Evolutionary conservation across 2,113 vertebrate genomes (phyloP).

Genomic region (Pelobates fuscus): DNA sequence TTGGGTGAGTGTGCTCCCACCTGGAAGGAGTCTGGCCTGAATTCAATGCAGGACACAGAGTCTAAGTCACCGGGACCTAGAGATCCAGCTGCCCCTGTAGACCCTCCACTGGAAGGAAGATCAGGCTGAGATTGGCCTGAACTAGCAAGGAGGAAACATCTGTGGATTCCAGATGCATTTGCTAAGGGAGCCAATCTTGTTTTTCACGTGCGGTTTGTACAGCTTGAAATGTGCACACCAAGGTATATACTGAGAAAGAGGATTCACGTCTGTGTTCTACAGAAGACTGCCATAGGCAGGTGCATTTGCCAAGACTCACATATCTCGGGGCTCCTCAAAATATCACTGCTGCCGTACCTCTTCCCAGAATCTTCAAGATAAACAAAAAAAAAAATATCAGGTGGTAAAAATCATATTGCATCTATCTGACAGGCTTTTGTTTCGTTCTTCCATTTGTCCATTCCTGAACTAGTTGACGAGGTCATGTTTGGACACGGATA

Average conservation of each 20-base stretch:
- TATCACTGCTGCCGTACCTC: too few relatives aligned
- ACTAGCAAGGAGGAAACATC: constrained; percentile 82
- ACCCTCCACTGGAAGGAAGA: constrained; percentile 29
- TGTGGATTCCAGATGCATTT: constrained; percentile 95
- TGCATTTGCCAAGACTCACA: too few relatives aligned
- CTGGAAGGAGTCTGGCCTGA: neutral
- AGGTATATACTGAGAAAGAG: constrained; percentile 21
- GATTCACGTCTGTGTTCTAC: neutral
- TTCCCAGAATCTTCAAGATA: too few relatives aligned
- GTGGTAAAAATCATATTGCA: too few relatives aligned
- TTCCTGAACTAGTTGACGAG: too few relatives aligned
- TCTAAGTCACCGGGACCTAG: neutral
- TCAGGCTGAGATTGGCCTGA: constrained; percentile 25
- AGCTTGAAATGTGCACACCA: constrained; percentile 56
- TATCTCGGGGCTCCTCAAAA: too few relatives aligned
- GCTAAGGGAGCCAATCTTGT: constrained; percentile 80
- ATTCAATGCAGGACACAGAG: neutral
- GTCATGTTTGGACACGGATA: too few relatives aligned
- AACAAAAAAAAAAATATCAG: too few relatives aligned
- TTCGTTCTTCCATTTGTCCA: too few relatives aligned
- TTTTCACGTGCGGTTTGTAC: constrained; percentile 68
- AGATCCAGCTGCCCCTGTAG: constrained; percentile 27
- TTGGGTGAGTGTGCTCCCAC: too few relatives aligned
- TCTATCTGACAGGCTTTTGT: too few relatives aligned
- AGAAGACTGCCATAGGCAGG: neutral